Base-by-base conservation (phyloP, 2,113 vertebrate genomes). In the Donacobius atricapilla region DNA sequence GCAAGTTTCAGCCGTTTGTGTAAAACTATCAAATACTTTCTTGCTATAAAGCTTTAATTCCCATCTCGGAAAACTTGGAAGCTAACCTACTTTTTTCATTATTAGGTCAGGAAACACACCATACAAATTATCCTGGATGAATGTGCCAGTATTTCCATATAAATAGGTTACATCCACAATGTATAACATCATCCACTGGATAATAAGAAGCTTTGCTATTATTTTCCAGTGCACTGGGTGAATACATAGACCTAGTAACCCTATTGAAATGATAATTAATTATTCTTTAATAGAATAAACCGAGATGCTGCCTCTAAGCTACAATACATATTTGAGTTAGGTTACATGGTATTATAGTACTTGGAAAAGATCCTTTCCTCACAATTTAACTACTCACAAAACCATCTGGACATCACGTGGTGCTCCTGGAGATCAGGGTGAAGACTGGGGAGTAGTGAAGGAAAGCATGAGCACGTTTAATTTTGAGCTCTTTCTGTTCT, bases 231-330 rank as follows among this genome's bases (percentile, higher is more conserved):
- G 82, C 28, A 48, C 57, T 42, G n/a, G 30, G 21, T 78, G 31
- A 90, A 70, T 44, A 50, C 3, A 2, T 47, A 80, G n/a, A 84
- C 37, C 65, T 69, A 76, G 54, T 15, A 71, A 51, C 72, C 35
- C 81, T 81, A 63, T 14, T 93, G 57, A 87, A 89, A 89, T 39
- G 30, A 25, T 64, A 95, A 96, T 96, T 87, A 95, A 87, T 72
- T 53, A 73, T 23, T 54, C 33, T 73, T 70, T 8, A 84, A 35
- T 17, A 61, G 10, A 91, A 90, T 44, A 56, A 87, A 56, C 13
- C 0, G 1, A 82, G 20, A 58, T 42, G 42, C 11, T 70, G 47
- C 51, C 39, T 82, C 61, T 75, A 50, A 81, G 50, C 56, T 42
- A 64, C n/a, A 54, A 23, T 9, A 33, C 30, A 4, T 27, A 21